Evolutionary conservation across 2,888 invertebrate genomes (phyloP).

Genomic region (Augochlorella aurata): DNA sequence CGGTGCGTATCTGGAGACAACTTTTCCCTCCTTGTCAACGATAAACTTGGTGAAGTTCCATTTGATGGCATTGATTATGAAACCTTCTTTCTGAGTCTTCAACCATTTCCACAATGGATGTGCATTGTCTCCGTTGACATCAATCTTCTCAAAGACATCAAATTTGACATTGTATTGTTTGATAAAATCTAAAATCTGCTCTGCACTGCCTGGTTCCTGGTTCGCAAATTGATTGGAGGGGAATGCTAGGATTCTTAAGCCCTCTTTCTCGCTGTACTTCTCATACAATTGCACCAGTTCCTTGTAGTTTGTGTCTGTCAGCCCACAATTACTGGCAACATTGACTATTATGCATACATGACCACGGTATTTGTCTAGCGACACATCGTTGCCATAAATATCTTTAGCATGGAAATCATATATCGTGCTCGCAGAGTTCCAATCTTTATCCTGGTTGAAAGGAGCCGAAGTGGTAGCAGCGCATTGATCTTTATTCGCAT

Average conservation of each 20-base stretch:
- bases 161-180: slow-evolving; percentile 77
- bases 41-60: slow-evolving; percentile 95
- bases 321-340: slow-evolving; percentile 93
- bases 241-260: slow-evolving; percentile 86
- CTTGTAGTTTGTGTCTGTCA: slow-evolving; percentile 91
- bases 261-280: slow-evolving; percentile 87
- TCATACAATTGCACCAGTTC: slow-evolving; percentile 90
- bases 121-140: slow-evolving; percentile 81
- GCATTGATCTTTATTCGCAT: slow-evolving; percentile 31
- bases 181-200: slow-evolving; percentile 77
- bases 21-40: slow-evolving; percentile 87
- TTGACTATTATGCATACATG: slow-evolving; percentile 92
- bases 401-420: slow-evolving; percentile 92
- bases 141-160: slow-evolving; percentile 80
- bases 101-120: slow-evolving; percentile 82
- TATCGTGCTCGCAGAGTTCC: slow-evolving; percentile 87
- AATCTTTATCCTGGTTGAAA: slow-evolving; percentile 81
- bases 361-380: slow-evolving; percentile 90
- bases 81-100: slow-evolving; percentile 81
- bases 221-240: slow-evolving; percentile 87
- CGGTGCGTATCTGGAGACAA: slow-evolving; percentile 86
- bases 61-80: slow-evolving; percentile 87
- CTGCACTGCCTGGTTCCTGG: slow-evolving; percentile 81
- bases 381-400: slow-evolving; percentile 91
- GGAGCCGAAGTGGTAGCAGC: slow-evolving; percentile 1